These are phyloP conservation scores for Tubulanus polymorphus DNA, from an alignment of 2,888 invertebrate species.

Conservation along the genomic window DNA sequence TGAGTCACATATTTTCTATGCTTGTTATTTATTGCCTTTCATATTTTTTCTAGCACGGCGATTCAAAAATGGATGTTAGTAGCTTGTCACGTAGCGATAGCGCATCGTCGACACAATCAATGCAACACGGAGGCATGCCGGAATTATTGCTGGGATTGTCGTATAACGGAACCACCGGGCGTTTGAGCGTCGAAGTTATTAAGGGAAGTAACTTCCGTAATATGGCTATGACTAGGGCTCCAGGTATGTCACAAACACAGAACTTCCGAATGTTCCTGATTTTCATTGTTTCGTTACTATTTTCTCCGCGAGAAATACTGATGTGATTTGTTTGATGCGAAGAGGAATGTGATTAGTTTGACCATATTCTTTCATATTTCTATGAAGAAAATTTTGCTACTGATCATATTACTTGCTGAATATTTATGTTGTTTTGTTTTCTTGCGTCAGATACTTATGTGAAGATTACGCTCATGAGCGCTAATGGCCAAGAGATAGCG, in stretches of 20 bases:
- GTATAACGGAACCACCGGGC: constrained; percentile 89
- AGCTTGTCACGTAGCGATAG: constrained; percentile 88
- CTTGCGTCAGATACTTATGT: constrained; percentile 77
- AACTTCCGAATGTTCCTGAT: too few species aligned
- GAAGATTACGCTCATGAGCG: constrained; percentile 84
- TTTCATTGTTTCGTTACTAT: too few species aligned
- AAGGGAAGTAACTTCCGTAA: constrained; percentile 65
- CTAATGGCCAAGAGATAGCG: constrained; percentile 88
- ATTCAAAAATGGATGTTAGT: constrained; percentile 61
- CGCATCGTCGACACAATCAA: constrained; percentile 84
- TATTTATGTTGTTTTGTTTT: background rate
- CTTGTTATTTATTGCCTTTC: background rate
- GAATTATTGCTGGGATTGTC: constrained; percentile 83
- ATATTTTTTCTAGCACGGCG: constrained; percentile 47
- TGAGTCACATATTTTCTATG: background rate
- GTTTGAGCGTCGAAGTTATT: constrained; percentile 85
- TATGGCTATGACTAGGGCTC: constrained; percentile 54
- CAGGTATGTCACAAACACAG: too few species aligned
- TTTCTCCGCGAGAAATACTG: too few species aligned
- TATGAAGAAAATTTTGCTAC: too few species aligned
- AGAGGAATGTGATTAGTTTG: too few species aligned
- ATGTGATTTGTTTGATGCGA: too few species aligned
- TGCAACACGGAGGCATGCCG: constrained; percentile 77
- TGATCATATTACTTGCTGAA: too few species aligned
- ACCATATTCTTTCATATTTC: too few species aligned